These are phyloP conservation scores for Thamnophis sirtalis DNA, from an alignment of 2,113 vertebrate genomes.

Conservation along the genomic window DNA sequence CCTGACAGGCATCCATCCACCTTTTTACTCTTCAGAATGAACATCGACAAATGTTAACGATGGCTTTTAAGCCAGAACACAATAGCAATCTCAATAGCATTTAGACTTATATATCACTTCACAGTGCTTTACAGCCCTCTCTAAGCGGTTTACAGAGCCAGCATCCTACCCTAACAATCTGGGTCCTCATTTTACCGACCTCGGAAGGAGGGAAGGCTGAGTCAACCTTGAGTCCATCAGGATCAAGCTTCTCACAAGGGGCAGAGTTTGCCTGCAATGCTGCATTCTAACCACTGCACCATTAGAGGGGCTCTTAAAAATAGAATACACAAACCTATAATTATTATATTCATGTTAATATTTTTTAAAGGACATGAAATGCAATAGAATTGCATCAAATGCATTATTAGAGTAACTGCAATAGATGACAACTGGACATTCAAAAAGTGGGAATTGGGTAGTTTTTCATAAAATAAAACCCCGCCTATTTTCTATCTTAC, in stretches of 20 bases:
- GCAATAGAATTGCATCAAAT: background rate
- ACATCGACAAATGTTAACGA: background rate
- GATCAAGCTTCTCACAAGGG: too few relatives aligned
- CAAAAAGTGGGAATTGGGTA: background rate
- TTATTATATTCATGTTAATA: background rate
- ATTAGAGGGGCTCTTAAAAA: too few relatives aligned
- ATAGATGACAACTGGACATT: background rate
- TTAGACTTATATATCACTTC: background rate
- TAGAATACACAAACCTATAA: background rate
- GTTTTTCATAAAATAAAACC: background rate
- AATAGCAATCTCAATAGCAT: background rate
- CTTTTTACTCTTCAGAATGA: background rate
- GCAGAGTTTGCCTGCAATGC: too few relatives aligned
- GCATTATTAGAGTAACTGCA: background rate
- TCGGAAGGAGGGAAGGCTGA: too few relatives aligned
- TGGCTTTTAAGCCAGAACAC: background rate
- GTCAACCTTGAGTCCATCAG: too few relatives aligned
- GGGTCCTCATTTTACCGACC: too few relatives aligned
- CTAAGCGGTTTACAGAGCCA: too few relatives aligned
- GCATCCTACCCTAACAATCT: too few relatives aligned
- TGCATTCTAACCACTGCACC: too few relatives aligned
- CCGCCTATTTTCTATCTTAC: background rate
- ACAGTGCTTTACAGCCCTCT: too few relatives aligned
- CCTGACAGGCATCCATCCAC: background rate
- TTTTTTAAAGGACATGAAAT: background rate